Percentiles rank a stretch among this genome's conserved stretches.
These are phyloP conservation scores for Sebastes taczanowskii DNA, from an alignment of 2,797 vertebrate species.

Conservation along the genomic window DNA sequence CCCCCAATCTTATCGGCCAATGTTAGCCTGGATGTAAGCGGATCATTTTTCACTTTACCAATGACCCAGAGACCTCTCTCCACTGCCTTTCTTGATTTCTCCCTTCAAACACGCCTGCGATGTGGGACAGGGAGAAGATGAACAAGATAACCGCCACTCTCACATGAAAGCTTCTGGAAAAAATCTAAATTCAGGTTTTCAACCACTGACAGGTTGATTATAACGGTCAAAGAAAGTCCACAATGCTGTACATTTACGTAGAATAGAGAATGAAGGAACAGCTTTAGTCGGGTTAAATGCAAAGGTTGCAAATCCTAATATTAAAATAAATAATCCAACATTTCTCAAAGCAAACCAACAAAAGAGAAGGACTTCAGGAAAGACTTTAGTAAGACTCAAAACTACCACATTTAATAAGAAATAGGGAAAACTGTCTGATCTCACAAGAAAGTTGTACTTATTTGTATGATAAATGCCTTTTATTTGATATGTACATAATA, in stretches of 20 bases:
- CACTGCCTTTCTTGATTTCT: conserved; percentile 4
- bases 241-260: not conserved
- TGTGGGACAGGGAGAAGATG: not conserved
- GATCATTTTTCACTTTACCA: conserved; percentile 65
- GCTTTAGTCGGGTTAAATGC: not conserved
- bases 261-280: not conserved
- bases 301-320: not conserved
- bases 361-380: not conserved
- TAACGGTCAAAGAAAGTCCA: not conserved
- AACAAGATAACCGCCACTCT: conserved; percentile 19
- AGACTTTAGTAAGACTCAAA: not conserved
- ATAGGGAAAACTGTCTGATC: not conserved
- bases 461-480: not conserved
- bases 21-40: conserved; percentile 55
- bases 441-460: not conserved
- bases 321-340: not conserved
- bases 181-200: not conserved
- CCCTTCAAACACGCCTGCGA: not conserved
- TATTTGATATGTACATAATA: not conserved
- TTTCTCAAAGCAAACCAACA: not conserved
- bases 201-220: not conserved
- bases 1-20: conserved; percentile 54
- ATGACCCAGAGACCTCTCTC: conserved; percentile 47
- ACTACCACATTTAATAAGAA: not conserved
- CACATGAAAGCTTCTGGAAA: not conserved